Conservation (phyloP, 2,797 vertebrate species). For the Halcyon smyrnensis region DNA sequence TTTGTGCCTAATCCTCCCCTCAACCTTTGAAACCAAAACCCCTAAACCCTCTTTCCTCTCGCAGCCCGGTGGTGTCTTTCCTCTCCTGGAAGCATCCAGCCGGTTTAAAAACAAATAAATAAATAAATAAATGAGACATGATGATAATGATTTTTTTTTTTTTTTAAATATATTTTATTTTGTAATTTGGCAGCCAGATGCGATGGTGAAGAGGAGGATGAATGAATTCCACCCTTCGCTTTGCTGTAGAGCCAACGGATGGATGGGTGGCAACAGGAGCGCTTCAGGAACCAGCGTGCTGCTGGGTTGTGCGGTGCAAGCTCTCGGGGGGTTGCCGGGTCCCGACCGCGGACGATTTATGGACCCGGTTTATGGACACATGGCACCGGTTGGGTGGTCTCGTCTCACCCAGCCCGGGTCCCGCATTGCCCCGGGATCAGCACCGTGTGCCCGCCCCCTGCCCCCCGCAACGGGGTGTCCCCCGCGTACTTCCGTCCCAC, state of each 20-base stretch:
- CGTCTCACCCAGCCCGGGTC: background rate
- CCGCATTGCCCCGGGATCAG: background rate
- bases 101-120: background rate
- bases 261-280: accelerated
- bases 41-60: background rate
- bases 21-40: background rate
- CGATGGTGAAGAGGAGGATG: accelerated
- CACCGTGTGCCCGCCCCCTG: too few species aligned
- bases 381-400: accelerated
- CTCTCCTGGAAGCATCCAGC: background rate
- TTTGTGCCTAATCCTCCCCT: accelerated
- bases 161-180: background rate
- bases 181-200: background rate
- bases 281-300: background rate
- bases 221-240: background rate
- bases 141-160: background rate
- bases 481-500: background rate
- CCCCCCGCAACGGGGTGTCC: background rate
- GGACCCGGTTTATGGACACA: background rate
- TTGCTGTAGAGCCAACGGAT: accelerated
- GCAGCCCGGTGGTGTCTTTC: too few species aligned
- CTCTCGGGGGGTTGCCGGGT: background rate
- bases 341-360: background rate
- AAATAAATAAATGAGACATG: background rate
- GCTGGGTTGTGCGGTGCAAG: too few species aligned